Evolutionary conservation across 2,888 invertebrate species (phyloP), one percentile per base, ranked within the genome.

Genomic region (Orchesella flavescens): DNA sequence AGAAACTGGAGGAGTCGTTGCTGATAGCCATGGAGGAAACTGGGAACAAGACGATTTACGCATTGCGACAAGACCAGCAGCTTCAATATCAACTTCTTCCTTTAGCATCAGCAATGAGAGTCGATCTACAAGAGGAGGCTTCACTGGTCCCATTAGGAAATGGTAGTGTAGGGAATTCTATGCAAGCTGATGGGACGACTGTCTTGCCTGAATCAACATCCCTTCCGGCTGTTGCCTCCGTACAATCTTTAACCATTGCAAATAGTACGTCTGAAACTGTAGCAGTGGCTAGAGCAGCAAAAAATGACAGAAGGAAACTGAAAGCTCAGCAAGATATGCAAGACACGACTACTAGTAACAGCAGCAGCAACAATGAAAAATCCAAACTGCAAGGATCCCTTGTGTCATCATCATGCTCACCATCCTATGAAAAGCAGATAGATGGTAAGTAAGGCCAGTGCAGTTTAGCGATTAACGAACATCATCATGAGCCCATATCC

Each of bases 1-100:
- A 88, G 87, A 88, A 87, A 83, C 86, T 87, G 23, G 87, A 87
- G 69, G 88, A 87, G 84, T 87, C 85, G 81, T 84, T 87, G 86
- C 86, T 88, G 88, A 86, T 72, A 84, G 87, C 84, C 7, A 74
- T 87, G 76, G 88, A 78, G 76, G 85, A 86, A 76, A 79, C 78
- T 71, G 86, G 85, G 76, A 88, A 88, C 84, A 80, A 83, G 68
- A 88, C 87, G 77, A 86, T 87, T 88, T 87, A 87, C 88, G 88
- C 88, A 88, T 82, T 88, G 87, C 87, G 88, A 87, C 87, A 88
- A 84, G 87, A 85, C 72, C 68, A 77, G 59, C 68, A 77, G 83
- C 84, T 83, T 74, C 81, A 78, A 59, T 81, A 81, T 69, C 81
- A 75, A 75, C 72, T 80, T 59, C 53, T 80, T 74, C 80, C 80